Percentiles rank a stretch among this genome's conserved stretches.
These are phyloP conservation scores for Planiliza haematocheilus DNA, from an alignment of 2,113 vertebrate genomes.

Conservation along the genomic window DNA sequence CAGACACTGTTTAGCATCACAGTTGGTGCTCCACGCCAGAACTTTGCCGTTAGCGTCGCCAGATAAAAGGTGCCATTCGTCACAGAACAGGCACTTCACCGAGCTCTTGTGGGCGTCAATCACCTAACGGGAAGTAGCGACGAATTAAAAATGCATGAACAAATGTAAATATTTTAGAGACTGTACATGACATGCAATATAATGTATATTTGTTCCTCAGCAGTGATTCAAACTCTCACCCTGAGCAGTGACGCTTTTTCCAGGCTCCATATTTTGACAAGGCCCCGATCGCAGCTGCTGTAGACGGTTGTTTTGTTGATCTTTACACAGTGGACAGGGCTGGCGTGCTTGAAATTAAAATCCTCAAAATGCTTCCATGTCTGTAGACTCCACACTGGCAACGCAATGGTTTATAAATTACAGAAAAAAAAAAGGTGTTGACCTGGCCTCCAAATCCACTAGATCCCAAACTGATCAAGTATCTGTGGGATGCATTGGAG, in stretches of 20 bases:
- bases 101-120: constrained; percentile 84
- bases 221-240: constrained; percentile 70
- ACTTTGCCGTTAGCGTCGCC: constrained; percentile 84
- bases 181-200: not conserved
- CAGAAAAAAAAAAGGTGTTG: too few species aligned
- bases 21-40: constrained; percentile 89
- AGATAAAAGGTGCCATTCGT: constrained; percentile 89
- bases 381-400: constrained; percentile 88
- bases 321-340: constrained; percentile 83
- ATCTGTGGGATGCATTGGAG: too few species aligned
- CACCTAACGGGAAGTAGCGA: constrained; percentile 71
- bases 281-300: constrained; percentile 87
- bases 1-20: constrained; percentile 80
- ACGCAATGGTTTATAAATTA: not conserved
- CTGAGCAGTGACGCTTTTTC: constrained; percentile 80
- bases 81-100: constrained; percentile 87
- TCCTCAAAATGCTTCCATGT: constrained; percentile 83
- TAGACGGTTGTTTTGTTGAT: constrained; percentile 77
- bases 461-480: too few species aligned
- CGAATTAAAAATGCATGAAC: not conserved
- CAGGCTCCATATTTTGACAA: constrained; percentile 89
- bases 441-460: too few species aligned
- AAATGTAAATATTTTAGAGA: not conserved
- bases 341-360: constrained; percentile 85
- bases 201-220: not conserved